A percentile compares a stretch with the other conserved stretches of the same genome.
Conservation (phyloP, 2,797 vertebrate species). For the Kryptolebias ocellatus region DNA sequence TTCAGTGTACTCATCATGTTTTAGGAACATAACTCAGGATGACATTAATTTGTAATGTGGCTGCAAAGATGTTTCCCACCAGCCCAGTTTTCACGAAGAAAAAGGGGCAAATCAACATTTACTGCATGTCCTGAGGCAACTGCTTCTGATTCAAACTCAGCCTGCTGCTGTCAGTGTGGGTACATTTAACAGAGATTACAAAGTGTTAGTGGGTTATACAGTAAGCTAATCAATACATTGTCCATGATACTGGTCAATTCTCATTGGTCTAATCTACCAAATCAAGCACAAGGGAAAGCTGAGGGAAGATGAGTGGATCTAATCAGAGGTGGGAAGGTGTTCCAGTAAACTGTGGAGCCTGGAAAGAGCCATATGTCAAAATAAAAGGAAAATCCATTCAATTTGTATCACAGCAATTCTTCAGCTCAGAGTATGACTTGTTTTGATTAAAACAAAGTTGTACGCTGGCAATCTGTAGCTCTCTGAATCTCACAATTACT, state of each 20-base stretch:
- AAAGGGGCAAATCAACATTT: slow-evolving; percentile 71
- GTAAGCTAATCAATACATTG: slow-evolving; percentile 64
- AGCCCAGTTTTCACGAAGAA: slow-evolving; percentile 34
- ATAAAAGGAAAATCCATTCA: neutral
- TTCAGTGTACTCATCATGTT: slow-evolving; percentile 76
- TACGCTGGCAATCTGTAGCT: too few relatives aligned
- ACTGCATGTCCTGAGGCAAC: slow-evolving; percentile 65
- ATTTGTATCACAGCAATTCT: neutral
- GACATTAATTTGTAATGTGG: slow-evolving; percentile 79
- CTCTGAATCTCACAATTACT: too few relatives aligned
- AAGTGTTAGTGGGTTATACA: slow-evolving; percentile 65
- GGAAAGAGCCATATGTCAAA: slow-evolving; percentile 2
- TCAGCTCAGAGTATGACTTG: too few relatives aligned
- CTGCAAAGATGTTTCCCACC: slow-evolving; percentile 71
- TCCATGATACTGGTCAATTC: slow-evolving; percentile 30
- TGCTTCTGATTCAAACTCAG: slow-evolving; percentile 37
- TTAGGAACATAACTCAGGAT: slow-evolving; percentile 78
- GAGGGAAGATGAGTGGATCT: neutral
- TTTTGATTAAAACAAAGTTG: too few relatives aligned
- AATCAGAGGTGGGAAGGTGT: neutral
- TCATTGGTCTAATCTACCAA: slow-evolving; percentile 54
- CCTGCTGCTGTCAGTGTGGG: slow-evolving; percentile 21
- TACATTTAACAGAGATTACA: slow-evolving; percentile 65
- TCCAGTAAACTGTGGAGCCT: neutral
- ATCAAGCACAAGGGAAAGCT: slow-evolving; percentile 38